phyloP scores from a whole-genome alignment of 2,113 vertebrate genomes.

The Hydrochoerus hydrochaeris region DNA sequence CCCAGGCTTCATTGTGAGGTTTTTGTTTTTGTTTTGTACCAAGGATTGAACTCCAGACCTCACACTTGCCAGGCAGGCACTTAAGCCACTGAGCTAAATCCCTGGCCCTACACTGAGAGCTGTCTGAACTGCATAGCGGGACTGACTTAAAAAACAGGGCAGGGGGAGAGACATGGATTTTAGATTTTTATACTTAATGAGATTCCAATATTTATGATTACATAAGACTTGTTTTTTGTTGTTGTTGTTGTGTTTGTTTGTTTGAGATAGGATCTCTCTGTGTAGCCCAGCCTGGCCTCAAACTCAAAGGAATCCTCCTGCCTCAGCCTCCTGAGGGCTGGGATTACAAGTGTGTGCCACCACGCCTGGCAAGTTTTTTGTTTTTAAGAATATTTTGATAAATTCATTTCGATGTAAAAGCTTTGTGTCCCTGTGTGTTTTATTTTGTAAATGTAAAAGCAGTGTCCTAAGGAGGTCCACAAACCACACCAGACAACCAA shows the following conservation, averaged over 20 bases:
- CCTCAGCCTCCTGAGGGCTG: neutral
- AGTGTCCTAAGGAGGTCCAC: neutral
- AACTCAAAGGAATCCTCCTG: neutral
- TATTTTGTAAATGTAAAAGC: neutral
- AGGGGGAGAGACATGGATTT: neutral
- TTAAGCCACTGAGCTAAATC: too few species aligned
- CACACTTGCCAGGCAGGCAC: too few species aligned
- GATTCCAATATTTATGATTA: neutral
- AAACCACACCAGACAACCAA: neutral
- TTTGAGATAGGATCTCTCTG: neutral
- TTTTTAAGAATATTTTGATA: constrained; percentile 42
- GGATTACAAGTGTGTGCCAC: neutral
- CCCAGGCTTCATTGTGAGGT: neutral
- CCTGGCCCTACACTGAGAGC: too few species aligned
- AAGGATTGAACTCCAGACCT: too few species aligned
- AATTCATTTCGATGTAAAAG: neutral
- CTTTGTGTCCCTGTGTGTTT: neutral
- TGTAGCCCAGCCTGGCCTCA: neutral
- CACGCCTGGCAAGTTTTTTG: neutral
- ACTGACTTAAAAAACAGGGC: neutral
- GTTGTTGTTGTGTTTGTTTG: neutral
- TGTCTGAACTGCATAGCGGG: neutral
- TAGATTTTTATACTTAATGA: neutral
- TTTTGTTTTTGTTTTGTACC: too few species aligned
- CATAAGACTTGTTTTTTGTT: neutral